A percentile compares a stretch with the other conserved stretches of the same genome.
Evolutionary conservation across 2,797 vertebrate species (phyloP).

Genomic region (Takifugu rubripes): DNA sequence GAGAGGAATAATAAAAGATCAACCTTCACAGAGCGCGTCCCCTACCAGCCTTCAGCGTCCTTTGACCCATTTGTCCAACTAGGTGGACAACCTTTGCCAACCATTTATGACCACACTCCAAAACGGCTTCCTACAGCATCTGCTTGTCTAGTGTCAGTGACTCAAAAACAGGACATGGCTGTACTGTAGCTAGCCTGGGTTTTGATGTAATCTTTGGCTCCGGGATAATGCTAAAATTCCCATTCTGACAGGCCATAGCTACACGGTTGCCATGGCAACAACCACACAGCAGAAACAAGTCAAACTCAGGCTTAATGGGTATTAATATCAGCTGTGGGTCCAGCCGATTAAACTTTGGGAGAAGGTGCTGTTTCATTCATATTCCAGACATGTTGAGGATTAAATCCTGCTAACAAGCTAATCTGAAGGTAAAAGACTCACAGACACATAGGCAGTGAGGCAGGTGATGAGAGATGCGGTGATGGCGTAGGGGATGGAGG

Average conservation of each 20-base stretch:
- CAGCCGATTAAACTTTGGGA: no score
- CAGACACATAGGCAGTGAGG: constrained; percentile 96
- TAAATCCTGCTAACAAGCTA: no score
- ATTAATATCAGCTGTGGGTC: no score
- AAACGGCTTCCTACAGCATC: neutral
- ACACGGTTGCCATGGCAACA: constrained; percentile 55
- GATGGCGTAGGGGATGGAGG: constrained; percentile 97
- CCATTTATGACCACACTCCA: neutral
- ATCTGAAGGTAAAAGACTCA: constrained; percentile 71
- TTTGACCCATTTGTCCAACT: constrained; percentile 17
- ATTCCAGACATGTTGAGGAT: no score
- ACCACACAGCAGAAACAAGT: constrained; percentile 31
- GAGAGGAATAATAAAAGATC: constrained; percentile 30
- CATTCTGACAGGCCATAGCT: constrained; percentile 37
- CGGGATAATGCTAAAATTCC: constrained; percentile 17
- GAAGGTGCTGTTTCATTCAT: no score
- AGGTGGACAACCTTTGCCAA: neutral
- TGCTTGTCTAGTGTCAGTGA: neutral
- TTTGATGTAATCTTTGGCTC: constrained; percentile 40
- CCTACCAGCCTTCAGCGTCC: neutral
- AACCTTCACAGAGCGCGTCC: constrained; percentile 17
- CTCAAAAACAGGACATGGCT: constrained; percentile 4
- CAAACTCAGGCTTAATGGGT: neutral
- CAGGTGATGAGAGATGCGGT: constrained; percentile 94
- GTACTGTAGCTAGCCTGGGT: constrained; percentile 16